These are phyloP conservation scores for Luscinia luscinia DNA, from an alignment of 2,797 vertebrate species.

Conservation along the genomic window DNA sequence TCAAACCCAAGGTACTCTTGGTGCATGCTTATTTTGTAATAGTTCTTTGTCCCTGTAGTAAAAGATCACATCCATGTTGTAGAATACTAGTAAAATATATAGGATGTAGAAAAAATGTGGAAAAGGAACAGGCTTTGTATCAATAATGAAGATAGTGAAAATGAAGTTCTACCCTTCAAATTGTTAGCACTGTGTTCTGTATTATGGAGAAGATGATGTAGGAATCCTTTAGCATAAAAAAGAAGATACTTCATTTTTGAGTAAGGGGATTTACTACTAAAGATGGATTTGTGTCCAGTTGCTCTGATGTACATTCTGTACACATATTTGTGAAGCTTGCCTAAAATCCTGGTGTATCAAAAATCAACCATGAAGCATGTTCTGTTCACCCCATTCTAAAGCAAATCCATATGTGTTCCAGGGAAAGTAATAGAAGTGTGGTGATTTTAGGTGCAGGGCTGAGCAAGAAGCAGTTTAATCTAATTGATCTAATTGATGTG, in stretches of 20 bases:
- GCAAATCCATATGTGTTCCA: neutral
- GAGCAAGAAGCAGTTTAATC: neutral
- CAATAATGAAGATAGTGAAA: neutral
- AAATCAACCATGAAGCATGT: neutral
- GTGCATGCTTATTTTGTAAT: conserved; percentile 72
- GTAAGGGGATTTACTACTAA: neutral
- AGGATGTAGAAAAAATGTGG: neutral
- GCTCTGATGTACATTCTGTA: neutral
- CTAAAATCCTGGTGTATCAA: neutral
- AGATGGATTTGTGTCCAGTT: neutral
- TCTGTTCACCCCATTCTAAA: neutral
- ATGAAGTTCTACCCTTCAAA: neutral
- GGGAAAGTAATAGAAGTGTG: neutral
- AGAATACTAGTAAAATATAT: neutral
- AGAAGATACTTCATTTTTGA: neutral
- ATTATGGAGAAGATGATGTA: neutral
- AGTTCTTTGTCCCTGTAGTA: neutral
- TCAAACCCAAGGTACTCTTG: conserved; percentile 87
- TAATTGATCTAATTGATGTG: neutral
- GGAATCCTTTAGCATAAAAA: neutral
- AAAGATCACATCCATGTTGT: neutral
- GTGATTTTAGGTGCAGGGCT: neutral
- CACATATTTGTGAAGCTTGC: neutral
- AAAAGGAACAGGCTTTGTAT: neutral
- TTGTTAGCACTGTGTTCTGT: neutral